Evolutionary conservation across 2,113 vertebrate species (phyloP).

Genomic region (Rhizomys pruinosus): DNA sequence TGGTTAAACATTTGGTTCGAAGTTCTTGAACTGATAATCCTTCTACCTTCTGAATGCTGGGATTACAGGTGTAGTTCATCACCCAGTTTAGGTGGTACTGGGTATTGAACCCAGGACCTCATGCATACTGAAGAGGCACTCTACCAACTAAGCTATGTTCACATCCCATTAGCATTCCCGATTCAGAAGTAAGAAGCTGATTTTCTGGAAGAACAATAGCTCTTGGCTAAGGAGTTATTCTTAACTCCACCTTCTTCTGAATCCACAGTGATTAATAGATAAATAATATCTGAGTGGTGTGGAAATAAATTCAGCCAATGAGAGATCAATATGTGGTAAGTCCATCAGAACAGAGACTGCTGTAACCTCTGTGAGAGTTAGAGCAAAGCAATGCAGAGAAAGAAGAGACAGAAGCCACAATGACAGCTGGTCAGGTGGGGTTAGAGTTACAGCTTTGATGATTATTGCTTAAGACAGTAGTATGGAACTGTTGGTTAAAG

Average conservation of each 20-base stretch:
- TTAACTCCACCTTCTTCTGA: background rate
- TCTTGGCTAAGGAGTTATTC: background rate
- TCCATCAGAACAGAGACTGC: background rate
- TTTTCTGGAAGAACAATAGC: background rate
- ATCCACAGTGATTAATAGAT: background rate
- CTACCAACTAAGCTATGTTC: background rate
- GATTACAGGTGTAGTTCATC: background rate
- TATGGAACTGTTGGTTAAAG: background rate
- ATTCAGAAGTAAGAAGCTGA: background rate
- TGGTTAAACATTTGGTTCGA: constrained; percentile 4
- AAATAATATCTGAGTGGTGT: background rate
- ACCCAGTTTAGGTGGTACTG: background rate
- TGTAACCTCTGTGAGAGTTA: background rate
- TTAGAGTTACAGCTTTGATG: background rate
- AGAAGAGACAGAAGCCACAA: background rate
- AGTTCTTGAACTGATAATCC: background rate
- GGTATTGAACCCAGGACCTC: background rate
- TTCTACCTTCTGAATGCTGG: background rate
- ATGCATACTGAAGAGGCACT: background rate
- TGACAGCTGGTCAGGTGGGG: background rate
- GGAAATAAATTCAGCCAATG: background rate
- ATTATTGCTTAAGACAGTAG: background rate
- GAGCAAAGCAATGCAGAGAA: background rate
- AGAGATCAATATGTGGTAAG: background rate
- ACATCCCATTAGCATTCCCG: background rate